Evolutionary conservation across 1,140 invertebrate genomes (phyloP).

Genomic region (Solenopsis fugax): DNA sequence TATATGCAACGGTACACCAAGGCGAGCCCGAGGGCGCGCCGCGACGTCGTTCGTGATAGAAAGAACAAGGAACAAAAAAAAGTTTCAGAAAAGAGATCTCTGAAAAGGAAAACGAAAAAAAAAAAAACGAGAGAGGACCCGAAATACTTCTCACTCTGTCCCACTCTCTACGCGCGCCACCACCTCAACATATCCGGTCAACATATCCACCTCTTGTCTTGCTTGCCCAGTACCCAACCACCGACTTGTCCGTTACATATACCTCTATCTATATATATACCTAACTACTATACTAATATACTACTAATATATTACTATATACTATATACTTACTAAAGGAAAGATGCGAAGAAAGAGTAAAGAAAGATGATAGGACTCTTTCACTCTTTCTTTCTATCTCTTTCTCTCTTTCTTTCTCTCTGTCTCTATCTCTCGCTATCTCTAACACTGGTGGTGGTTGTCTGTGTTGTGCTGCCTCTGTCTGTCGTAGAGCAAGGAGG

Average conservation of each 20-base stretch:
- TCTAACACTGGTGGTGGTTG: conserved; percentile 87
- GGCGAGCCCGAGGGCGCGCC: conserved; percentile 48
- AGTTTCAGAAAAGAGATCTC: background rate
- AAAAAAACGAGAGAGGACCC: conserved; percentile 46
- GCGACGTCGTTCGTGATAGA: conserved; percentile 39
- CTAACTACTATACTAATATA: conserved; percentile 75
- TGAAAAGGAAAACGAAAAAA: conserved; percentile 20
- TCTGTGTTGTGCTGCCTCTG: conserved; percentile 90
- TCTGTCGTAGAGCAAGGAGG: conserved; percentile 99
- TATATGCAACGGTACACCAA: conserved; percentile 17
- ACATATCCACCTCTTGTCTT: conserved; percentile 59
- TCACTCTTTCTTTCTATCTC: conserved; percentile 49
- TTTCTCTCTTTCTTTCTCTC: conserved; percentile 49
- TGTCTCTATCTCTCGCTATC: conserved; percentile 35
- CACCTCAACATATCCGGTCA: conserved; percentile 50
- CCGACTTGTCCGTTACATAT: conserved; percentile 66
- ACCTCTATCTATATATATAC: conserved; percentile 65
- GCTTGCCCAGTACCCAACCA: conserved; percentile 69
- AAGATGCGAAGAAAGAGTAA: conserved; percentile 69
- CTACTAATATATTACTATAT: conserved; percentile 74
- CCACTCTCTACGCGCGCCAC: conserved; percentile 53
- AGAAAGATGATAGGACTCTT: conserved; percentile 74
- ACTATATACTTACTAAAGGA: conserved; percentile 76
- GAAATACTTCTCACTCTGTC: conserved; percentile 58
- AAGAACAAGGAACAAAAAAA: conserved; percentile 45